A percentile compares a stretch with the other conserved stretches of the same genome.
These are phyloP conservation scores for Zosterops japonicus DNA, from an alignment of 2,113 vertebrate species.

Conservation along the genomic window DNA sequence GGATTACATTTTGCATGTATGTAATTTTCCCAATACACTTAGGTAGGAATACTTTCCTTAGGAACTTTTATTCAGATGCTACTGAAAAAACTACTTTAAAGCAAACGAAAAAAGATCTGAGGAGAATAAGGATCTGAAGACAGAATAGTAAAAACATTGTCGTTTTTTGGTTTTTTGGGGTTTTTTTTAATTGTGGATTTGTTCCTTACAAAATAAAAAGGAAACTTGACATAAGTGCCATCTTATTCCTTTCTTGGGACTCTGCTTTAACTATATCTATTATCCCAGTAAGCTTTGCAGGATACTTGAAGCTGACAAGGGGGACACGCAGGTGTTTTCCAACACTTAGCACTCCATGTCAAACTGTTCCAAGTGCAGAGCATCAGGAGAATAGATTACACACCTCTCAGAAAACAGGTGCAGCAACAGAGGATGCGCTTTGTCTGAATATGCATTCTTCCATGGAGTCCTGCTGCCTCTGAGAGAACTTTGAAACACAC, in stretches of 20 bases:
- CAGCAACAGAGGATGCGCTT: not conserved
- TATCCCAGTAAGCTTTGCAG: not conserved
- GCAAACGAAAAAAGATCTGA: not conserved
- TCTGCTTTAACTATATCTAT: not conserved
- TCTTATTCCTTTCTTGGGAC: not conserved
- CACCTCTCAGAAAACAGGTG: not conserved
- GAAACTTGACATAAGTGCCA: not conserved
- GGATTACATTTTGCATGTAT: not conserved
- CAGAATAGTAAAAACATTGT: not conserved
- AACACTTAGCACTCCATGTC: not conserved
- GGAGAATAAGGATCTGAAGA: not conserved
- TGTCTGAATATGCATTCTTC: not conserved
- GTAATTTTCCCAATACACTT: not conserved
- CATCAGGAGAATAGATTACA: not conserved
- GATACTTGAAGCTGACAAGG: not conserved
- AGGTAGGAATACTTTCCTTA: not conserved
- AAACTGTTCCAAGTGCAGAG: not conserved
- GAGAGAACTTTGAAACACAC: not conserved
- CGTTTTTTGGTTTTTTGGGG: not conserved
- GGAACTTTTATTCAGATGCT: not conserved
- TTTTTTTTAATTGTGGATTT: not conserved
- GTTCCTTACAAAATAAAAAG: not conserved
- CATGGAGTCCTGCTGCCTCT: not conserved
- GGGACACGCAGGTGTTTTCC: too few relatives aligned
- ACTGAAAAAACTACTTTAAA: not conserved